Conservation (phyloP, 2,797 vertebrate species). For the Helostoma temminkii region DNA sequence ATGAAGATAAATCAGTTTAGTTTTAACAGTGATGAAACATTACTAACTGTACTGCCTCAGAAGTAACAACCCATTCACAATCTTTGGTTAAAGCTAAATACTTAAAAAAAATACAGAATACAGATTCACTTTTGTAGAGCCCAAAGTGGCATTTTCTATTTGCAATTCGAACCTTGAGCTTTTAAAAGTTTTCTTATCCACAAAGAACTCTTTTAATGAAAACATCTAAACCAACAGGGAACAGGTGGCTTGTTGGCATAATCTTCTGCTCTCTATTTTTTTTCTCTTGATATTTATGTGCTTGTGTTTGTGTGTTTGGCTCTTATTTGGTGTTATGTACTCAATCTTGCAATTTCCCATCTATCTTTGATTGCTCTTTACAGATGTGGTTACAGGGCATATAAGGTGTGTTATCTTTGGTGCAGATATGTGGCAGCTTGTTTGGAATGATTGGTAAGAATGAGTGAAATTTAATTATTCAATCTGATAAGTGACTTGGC, state of each 20-base stretch:
- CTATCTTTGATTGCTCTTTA: not conserved
- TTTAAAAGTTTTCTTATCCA: no score
- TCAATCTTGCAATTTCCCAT: no score
- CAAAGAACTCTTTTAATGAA: not conserved
- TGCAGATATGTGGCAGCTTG: not conserved
- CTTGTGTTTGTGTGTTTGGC: not conserved
- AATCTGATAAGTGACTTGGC: not conserved
- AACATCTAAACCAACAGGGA: conserved; percentile 1
- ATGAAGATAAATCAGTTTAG: no score
- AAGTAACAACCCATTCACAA: no score
- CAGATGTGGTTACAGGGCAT: not conserved
- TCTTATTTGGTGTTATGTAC: no score
- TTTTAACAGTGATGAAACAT: no score
- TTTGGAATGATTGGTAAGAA: not conserved
- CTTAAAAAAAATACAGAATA: not conserved
- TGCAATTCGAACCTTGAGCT: not conserved
- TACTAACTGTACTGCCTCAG: no score
- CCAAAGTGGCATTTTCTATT: not conserved
- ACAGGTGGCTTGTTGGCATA: not conserved
- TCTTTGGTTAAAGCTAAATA: no score
- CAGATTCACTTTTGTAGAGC: not conserved
- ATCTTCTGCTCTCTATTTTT: no score
- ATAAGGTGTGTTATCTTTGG: not conserved
- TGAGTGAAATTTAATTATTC: not conserved
- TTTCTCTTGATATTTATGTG: no score